phyloP scores from a whole-genome alignment of 2,113 vertebrate genomes.

The Syngnathus scovelli region DNA sequence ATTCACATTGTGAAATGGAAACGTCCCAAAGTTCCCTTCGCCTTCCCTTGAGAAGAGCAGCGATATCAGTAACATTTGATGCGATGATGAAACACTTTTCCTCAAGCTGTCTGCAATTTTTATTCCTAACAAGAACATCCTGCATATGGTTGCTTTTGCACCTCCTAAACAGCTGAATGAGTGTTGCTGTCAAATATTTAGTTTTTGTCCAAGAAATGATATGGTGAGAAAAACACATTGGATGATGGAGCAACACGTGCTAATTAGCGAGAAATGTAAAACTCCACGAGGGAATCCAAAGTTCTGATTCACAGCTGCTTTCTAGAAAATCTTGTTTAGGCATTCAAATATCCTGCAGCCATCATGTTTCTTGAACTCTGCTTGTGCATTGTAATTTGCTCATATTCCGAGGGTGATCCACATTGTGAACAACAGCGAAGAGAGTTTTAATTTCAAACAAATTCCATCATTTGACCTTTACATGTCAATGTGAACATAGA shows the following conservation, averaged over 20 bases:
- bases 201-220: background rate
- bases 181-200: slow-evolving; percentile 29
- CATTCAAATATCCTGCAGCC: slow-evolving; percentile 20
- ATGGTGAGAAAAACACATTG: background rate
- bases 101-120: slow-evolving; percentile 1
- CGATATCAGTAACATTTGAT: slow-evolving; percentile 13
- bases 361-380: background rate
- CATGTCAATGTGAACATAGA: too few species aligned
- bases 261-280: slow-evolving; percentile 54
- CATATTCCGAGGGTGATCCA: slow-evolving; percentile 37
- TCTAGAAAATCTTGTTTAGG: slow-evolving; percentile 24
- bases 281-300: slow-evolving; percentile 44
- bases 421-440: slow-evolving; percentile 59
- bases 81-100: slow-evolving; percentile 36
- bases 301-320: slow-evolving; percentile 40
- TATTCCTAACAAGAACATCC: slow-evolving; percentile 14
- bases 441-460: slow-evolving; percentile 7
- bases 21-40: slow-evolving; percentile 20
- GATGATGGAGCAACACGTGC: slow-evolving; percentile 36
- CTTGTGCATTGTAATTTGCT: background rate
- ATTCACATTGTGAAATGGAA: slow-evolving; percentile 47
- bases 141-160: slow-evolving; percentile 10
- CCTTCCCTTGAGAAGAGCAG: slow-evolving; percentile 12
- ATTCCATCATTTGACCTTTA: slow-evolving; percentile 20
- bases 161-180: slow-evolving; percentile 18